These are phyloP conservation scores for Temnothorax longispinosus DNA, from an alignment of 1,140 invertebrate species.

Conservation along the genomic window DNA sequence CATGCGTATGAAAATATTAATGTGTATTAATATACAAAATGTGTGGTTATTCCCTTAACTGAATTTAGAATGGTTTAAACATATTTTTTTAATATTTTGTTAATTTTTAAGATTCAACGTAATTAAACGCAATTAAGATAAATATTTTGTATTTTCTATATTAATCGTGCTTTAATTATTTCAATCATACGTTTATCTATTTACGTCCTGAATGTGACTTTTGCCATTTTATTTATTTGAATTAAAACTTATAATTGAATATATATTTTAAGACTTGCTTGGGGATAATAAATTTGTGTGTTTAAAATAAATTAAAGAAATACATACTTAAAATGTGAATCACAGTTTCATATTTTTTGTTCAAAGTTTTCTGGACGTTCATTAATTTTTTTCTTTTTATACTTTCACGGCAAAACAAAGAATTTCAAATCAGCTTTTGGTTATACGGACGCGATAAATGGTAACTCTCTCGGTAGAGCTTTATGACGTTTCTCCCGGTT, in stretches of 20 bases:
- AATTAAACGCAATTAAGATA: background rate
- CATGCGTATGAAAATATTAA: background rate
- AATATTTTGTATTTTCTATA: background rate
- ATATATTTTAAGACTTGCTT: background rate
- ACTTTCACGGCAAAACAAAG: background rate
- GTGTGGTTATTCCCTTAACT: background rate
- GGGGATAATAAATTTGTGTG: background rate
- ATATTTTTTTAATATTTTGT: background rate
- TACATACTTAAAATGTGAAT: background rate
- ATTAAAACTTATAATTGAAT: background rate
- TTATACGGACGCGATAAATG: conserved; percentile 23
- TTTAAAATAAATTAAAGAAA: background rate
- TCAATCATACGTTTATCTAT: background rate
- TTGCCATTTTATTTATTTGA: background rate
- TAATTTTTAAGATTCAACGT: background rate
- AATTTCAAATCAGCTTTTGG: background rate
- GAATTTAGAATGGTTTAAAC: background rate
- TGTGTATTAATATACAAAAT: conserved; percentile 21
- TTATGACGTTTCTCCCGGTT: background rate
- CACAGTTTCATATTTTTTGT: background rate
- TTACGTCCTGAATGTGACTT: background rate
- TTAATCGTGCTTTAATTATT: background rate
- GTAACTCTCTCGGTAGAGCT: background rate
- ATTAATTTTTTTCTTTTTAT: conserved; percentile 25
- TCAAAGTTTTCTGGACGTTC: background rate